Evolutionary conservation across 2,888 invertebrate genomes (phyloP).

Genomic region (Chymomyza fuscimana): DNA sequence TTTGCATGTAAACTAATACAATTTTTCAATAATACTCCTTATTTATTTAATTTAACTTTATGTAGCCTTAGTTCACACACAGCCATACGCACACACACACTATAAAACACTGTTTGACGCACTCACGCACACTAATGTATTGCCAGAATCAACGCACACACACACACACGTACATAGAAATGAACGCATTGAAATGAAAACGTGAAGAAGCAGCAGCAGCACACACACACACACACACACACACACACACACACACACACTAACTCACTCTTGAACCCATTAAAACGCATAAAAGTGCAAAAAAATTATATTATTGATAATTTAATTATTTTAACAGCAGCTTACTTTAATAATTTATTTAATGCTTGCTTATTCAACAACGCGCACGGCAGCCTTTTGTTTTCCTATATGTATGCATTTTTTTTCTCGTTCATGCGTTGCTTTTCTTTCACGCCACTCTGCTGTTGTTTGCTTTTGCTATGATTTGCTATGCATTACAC

Average conservation of each 20-base stretch:
- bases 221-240: slow-evolving; percentile 16
- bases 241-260: not conserved
- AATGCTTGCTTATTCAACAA: slow-evolving; percentile 52
- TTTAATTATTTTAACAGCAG: slow-evolving; percentile 20
- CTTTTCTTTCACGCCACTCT: slow-evolving; percentile 59
- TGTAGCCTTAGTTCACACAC: not conserved
- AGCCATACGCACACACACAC: not conserved
- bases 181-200: slow-evolving; percentile 8
- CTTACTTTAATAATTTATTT: slow-evolving; percentile 55
- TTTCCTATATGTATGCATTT: slow-evolving; percentile 52
- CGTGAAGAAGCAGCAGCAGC: slow-evolving; percentile 5
- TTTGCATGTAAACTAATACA: no score
- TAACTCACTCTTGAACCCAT: not conserved
- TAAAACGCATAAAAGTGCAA: slow-evolving; percentile 40
- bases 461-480: slow-evolving; percentile 49
- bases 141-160: not conserved
- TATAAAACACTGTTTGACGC: not conserved
- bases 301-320: slow-evolving; percentile 37
- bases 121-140: slow-evolving; percentile 15
- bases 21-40: not conserved
- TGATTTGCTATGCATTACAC: slow-evolving; percentile 52
- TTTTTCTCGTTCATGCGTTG: slow-evolving; percentile 56
- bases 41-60: not conserved
- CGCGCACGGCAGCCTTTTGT: slow-evolving; percentile 42
- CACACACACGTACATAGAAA: not conserved